Base-by-base conservation (phyloP, 2,797 vertebrate genomes). In the Urophycis tenuis region DNA sequence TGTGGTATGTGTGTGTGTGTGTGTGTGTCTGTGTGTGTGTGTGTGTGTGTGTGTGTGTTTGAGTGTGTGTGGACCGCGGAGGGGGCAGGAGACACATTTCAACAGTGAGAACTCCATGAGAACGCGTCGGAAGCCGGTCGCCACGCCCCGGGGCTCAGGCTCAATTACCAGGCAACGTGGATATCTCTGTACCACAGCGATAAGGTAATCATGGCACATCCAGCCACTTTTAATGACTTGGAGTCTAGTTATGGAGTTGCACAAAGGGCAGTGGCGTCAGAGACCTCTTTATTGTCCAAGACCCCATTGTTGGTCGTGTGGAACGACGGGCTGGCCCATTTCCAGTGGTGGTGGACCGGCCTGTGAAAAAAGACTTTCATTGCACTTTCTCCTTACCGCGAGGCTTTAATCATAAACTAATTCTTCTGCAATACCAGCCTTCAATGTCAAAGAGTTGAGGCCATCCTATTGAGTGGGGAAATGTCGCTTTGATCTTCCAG, bases 211-310 rank as follows among this genome's bases (percentile, higher is more conserved):
- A 93, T 93, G 91, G 89, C 81, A 89, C 93, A 92, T 85, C 86
- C 88, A 85, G 89, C 81, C 85, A 87, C 74, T 90, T 91, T 91
- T 93, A 94, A 94, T 94, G 92, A 92, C 92, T 94, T 93, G 84
- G 86, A 85, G 86, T 88, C 88, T 90, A 91, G 92, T 93, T 92
- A 93, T 84, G 73, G 75, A 29, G 80, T 86, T 85, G 80, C 79
- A 90, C 86, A 88, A 90, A 92, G 87, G 87, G 81, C 31, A n/a
- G 75, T 73, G 80, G 82, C 79, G 78, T 88, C 75, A 74, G 83
- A 87, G 83, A 82, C 76, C 49, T 80, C 78, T 69, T 80, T 53
- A 81, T 91, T 89, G 88, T 93, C 84, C 83, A 77, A 17, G 35
- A 82, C 77, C 30, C 88, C 83, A 88, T 91, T 92, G 88, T 91